phyloP scores from a whole-genome alignment of 2,113 vertebrate species.

The Corythoichthys intestinalis region DNA sequence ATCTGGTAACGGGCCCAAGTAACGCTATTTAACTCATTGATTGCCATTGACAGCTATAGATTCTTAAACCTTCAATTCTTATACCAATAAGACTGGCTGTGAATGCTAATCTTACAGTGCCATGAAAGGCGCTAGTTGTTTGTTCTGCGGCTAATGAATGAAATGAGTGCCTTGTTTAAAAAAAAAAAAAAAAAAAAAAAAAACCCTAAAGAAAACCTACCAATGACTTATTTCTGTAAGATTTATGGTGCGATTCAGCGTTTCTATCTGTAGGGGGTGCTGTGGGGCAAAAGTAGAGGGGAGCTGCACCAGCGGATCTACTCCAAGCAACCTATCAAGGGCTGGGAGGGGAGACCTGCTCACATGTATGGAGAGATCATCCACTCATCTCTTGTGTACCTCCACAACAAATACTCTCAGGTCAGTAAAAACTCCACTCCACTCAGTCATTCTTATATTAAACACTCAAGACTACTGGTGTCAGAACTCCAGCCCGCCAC shows the following conservation, averaged over 20 bases:
- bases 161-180: background rate
- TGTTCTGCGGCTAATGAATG: no score
- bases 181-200: background rate
- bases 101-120: no score
- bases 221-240: background rate
- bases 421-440: constrained; percentile 42
- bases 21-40: no score
- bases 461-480: background rate
- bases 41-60: no score
- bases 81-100: no score
- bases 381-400: constrained; percentile 71
- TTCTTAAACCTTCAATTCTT: no score
- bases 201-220: background rate
- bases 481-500: no score
- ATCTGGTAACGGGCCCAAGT: no score
- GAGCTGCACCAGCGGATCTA: constrained; percentile 69
- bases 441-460: background rate
- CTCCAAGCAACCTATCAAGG: constrained; percentile 65
- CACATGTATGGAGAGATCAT: constrained; percentile 74
- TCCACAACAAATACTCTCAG: constrained; percentile 67
- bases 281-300: constrained; percentile 72
- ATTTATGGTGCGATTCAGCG: background rate
- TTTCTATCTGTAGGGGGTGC: constrained; percentile 55
- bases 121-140: no score
- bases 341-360: constrained; percentile 75